A percentile compares a stretch with the other conserved stretches of the same genome.
These are phyloP conservation scores for Numenius phaeopus DNA, from an alignment of 2,797 vertebrate genomes.

Conservation along the genomic window DNA sequence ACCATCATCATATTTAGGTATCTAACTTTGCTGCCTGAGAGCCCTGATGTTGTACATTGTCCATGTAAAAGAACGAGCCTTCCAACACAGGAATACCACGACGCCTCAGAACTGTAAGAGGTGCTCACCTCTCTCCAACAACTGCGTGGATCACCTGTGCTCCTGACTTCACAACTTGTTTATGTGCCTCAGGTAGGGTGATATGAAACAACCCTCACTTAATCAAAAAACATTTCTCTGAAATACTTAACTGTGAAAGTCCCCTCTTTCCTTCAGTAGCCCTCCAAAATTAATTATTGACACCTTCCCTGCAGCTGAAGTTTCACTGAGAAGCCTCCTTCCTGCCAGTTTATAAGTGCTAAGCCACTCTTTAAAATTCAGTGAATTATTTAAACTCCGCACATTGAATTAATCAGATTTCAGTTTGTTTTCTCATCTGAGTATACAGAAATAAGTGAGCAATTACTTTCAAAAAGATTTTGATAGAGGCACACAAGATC, in stretches of 20 bases:
- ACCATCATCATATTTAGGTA: not conserved
- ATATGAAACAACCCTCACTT: not conserved
- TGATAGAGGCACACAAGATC: not conserved
- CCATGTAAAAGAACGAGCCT: not conserved
- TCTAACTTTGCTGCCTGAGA: not conserved
- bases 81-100: not conserved
- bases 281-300: conserved; percentile 28
- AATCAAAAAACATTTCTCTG: not conserved
- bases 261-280: not conserved
- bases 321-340: not conserved
- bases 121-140: not conserved
- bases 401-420: conserved; percentile 31
- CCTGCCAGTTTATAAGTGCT: not conserved
- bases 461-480: conserved; percentile 33
- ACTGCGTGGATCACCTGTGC: not conserved
- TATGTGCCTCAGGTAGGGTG: not conserved
- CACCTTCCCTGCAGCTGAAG: not conserved
- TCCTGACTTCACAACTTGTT: not conserved
- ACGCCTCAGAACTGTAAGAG: rapidly evolving
- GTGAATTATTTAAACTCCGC: conserved; percentile 36
- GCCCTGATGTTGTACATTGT: rapidly evolving
- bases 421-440: conserved; percentile 14
- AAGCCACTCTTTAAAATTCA: conserved; percentile 8
- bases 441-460: not conserved
- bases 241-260: not conserved